A percentile compares a stretch with the other conserved stretches of the same genome.
Evolutionary conservation across 2,797 vertebrate species (phyloP).

Genomic region (Gastrophryne carolinensis): DNA sequence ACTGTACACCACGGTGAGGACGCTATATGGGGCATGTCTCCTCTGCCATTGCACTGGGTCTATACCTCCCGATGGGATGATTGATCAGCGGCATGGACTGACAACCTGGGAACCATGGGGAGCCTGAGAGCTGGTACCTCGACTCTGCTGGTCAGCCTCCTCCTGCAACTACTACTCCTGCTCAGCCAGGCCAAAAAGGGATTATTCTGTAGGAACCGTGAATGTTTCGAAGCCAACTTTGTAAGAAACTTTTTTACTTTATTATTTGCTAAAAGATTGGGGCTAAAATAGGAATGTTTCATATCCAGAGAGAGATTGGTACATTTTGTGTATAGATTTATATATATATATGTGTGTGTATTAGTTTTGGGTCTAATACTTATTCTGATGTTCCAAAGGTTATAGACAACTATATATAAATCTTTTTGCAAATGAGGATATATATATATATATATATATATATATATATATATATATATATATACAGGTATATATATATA

Average conservation of each 20-base stretch:
- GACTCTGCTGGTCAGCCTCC: background rate
- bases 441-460: too few relatives aligned
- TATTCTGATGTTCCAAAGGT: too few relatives aligned
- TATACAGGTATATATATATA: too few relatives aligned
- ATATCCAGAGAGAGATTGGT: too few relatives aligned
- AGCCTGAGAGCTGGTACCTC: background rate
- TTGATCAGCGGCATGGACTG: background rate
- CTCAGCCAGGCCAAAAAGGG: background rate
- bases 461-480: too few relatives aligned
- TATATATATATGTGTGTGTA: background rate
- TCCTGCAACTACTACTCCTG: conserved; percentile 7
- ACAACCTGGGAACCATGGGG: conserved; percentile 27
- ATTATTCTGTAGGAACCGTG: background rate
- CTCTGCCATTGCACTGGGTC: background rate
- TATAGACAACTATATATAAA: too few relatives aligned
- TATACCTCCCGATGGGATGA: background rate
- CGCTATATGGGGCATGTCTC: background rate
- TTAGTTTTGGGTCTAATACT: too few relatives aligned
- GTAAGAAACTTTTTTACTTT: conserved; percentile 5
- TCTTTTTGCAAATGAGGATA: too few relatives aligned
- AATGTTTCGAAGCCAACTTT: conserved; percentile 26
- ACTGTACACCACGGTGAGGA: background rate
- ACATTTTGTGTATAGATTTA: too few relatives aligned
- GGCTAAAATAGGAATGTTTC: too few relatives aligned
- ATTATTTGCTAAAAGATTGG: background rate